phyloP scores from a whole-genome alignment of 2,888 invertebrate genomes.

The Podotricha telesiphe region DNA sequence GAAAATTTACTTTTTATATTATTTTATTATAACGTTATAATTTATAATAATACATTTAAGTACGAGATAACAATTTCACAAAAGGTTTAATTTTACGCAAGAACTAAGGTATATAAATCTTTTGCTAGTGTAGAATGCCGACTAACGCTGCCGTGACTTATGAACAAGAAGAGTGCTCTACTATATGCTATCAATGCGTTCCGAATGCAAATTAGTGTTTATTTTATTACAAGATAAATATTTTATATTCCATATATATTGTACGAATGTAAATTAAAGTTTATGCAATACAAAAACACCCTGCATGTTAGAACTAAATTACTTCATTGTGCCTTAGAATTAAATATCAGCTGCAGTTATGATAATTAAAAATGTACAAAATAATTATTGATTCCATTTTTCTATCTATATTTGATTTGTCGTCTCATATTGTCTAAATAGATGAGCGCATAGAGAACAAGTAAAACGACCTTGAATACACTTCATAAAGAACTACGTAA shows the following conservation, averaged over 20 bases:
- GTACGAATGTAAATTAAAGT: neutral
- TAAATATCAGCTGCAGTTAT: neutral
- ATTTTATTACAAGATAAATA: constrained; percentile 18
- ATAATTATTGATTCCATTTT: neutral
- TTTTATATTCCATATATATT: neutral
- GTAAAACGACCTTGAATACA: constrained; percentile 47
- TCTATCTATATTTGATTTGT: neutral
- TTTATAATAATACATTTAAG: no score
- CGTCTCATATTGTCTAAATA: constrained; percentile 15
- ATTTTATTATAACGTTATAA: no score
- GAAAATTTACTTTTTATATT: no score
- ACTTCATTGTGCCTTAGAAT: neutral
- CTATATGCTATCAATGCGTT: constrained; percentile 49
- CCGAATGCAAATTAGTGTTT: constrained; percentile 41
- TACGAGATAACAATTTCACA: neutral
- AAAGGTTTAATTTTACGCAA: constrained; percentile 20
- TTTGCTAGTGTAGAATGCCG: constrained; percentile 51
- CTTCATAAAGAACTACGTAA: constrained; percentile 50
- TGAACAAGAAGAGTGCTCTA: constrained; percentile 62
- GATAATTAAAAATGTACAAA: neutral
- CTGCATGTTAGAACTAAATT: neutral
- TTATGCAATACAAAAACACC: neutral
- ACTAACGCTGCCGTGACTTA: constrained; percentile 52
- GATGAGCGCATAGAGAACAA: constrained; percentile 35
- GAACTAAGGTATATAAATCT: constrained; percentile 40